Base-by-base conservation (phyloP, 2,113 vertebrate genomes). In the Macrotus californicus region DNA sequence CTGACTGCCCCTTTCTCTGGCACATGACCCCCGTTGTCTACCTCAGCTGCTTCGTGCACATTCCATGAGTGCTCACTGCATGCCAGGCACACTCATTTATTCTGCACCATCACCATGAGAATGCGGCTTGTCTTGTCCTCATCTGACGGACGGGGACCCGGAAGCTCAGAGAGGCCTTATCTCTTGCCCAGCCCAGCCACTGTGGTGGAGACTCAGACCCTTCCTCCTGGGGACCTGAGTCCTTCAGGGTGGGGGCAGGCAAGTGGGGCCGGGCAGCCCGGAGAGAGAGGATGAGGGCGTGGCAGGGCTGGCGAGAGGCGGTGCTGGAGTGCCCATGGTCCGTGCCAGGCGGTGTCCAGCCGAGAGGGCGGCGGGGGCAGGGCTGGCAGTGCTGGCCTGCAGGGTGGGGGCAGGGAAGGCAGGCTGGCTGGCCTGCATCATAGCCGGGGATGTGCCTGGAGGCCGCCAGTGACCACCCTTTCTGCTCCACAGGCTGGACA, bases 401-500 rank as follows among this genome's bases (percentile, higher is more conserved):
- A 3, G 50, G 73, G 76, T 77, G 96, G 97, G 96, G 94, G 97
- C 12, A 1, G 96, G 96, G 96, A 91, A 69, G 50, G 59, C 72
- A 34, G 48, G 48, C 84, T n/a, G 29, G 21, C 61, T 0, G 31
- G 41, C 31, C 4, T 7, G 36, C 29, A 46, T 14, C 76, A 64
- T 52, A 36, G 69, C 52, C 0, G 2, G 59, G 70, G 67, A 16
- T 0, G 22, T 48, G 82, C 34, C 70, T 36, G 5, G 19, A 76
- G 50, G 67, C 95, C 54, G 36, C 88, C 81, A 7, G 70, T 95
- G 92, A 97, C 88, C 67, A 31, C 66, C 97, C 46, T 97, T 99
- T 98, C 98, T 98, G 98, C 98, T 98, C 95, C 95, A 75, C 99
- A 99, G 99, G 99, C 99, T 99, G 98, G 99, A 99, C 99, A 99